Conservation (phyloP, 1,140 invertebrate genomes). For the Aporrectodea caliginosa region DNA sequence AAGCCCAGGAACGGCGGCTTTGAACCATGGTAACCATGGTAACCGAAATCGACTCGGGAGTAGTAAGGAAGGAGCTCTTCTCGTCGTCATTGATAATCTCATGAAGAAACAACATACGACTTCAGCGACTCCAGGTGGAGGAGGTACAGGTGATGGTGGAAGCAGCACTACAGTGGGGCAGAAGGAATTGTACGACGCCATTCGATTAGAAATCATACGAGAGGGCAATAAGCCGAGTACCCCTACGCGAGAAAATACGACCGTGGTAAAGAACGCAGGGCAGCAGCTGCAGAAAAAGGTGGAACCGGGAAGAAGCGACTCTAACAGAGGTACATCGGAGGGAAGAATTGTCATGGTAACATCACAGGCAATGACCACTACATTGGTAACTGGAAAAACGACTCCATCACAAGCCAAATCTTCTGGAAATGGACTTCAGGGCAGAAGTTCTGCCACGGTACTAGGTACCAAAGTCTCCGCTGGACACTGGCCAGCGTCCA, state of each 20-base stretch:
- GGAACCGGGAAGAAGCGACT: too few species aligned
- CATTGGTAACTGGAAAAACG: too few species aligned
- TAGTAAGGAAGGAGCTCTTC: slow-evolving; percentile 55
- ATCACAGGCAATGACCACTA: too few species aligned
- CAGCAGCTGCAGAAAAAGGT: too few species aligned
- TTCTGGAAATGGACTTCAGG: background rate
- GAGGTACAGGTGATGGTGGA: background rate
- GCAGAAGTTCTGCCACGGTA: too few species aligned
- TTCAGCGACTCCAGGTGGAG: slow-evolving; percentile 6
- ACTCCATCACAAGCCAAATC: too few species aligned
- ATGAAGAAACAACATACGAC: slow-evolving; percentile 44
- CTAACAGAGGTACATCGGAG: too few species aligned
- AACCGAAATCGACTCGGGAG: slow-evolving; percentile 10
- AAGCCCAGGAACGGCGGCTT: background rate
- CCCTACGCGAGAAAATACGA: slow-evolving; percentile 17
- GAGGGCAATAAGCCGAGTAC: slow-evolving; percentile 33
- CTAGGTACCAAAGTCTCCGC: too few species aligned
- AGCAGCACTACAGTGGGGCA: background rate
- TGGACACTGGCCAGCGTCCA: too few species aligned
- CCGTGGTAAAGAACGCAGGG: background rate
- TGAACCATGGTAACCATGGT: slow-evolving; percentile 18
- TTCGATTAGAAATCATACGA: slow-evolving; percentile 31
- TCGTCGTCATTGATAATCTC: slow-evolving; percentile 80
- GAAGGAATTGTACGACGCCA: slow-evolving; percentile 29
- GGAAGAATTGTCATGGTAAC: too few species aligned